These are phyloP conservation scores for Heliconius erato DNA, from an alignment of 2,888 invertebrate genomes.

Conservation along the genomic window DNA sequence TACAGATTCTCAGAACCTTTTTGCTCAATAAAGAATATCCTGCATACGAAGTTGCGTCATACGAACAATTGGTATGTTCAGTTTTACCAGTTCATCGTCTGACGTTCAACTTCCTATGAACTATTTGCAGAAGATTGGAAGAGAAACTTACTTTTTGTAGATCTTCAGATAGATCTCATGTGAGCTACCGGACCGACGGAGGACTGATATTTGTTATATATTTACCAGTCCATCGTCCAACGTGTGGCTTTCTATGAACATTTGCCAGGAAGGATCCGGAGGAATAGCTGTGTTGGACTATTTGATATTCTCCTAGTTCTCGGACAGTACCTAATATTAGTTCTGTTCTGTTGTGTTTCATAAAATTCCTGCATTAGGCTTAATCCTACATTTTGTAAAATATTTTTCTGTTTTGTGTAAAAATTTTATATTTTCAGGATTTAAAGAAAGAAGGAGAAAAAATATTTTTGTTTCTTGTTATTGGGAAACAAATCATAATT, in stretches of 20 bases:
- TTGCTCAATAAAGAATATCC: too few species aligned
- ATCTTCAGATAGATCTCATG: neutral
- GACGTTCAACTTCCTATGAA: slow-evolving; percentile 18
- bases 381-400: too few species aligned
- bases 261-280: neutral
- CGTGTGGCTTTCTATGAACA: slow-evolving; percentile 20
- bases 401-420: too few species aligned
- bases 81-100: slow-evolving; percentile 21
- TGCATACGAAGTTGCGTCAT: neutral
- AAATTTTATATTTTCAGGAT: too few species aligned
- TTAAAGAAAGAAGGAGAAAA: too few species aligned
- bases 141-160: neutral
- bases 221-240: slow-evolving; percentile 27
- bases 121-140: neutral
- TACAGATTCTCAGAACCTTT: neutral
- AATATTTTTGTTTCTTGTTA: too few species aligned
- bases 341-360: neutral
- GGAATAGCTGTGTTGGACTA: too few species aligned
- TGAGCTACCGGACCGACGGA: slow-evolving; percentile 16
- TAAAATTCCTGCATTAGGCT: too few species aligned
- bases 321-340: neutral
- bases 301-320: too few species aligned
- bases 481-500: too few species aligned
- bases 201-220: slow-evolving; percentile 8
- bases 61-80: slow-evolving; percentile 11